Evolutionary conservation across 2,113 vertebrate species (phyloP).

Genomic region (Calidris pygmaea): DNA sequence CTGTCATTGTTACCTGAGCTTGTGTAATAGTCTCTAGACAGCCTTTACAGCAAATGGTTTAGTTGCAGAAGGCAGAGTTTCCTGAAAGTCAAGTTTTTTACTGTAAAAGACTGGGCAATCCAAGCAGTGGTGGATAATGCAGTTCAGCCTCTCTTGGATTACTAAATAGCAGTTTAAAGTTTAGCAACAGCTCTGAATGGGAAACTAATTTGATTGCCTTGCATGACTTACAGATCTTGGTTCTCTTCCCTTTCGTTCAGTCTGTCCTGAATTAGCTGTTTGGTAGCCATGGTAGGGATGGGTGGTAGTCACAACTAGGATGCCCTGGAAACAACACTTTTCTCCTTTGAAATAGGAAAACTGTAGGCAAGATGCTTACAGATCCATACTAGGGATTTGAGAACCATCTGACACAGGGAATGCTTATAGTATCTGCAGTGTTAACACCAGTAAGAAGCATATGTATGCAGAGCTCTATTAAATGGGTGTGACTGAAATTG

Average conservation of each 20-base stretch:
- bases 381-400: not conserved
- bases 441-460: not conserved
- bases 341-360: not conserved
- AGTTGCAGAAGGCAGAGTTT: not conserved
- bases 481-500: not conserved
- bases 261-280: not conserved
- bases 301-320: not conserved
- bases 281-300: not conserved
- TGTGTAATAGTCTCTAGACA: not conserved
- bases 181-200: not conserved
- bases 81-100: not conserved
- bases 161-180: not conserved
- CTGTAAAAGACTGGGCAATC: not conserved
- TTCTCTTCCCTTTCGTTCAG: not conserved
- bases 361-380: not conserved
- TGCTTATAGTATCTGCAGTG: not conserved
- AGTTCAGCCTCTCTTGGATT: not conserved
- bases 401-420: not conserved
- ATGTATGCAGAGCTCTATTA: not conserved
- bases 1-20: slow-evolving; percentile 38
- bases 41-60: not conserved
- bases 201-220: not conserved
- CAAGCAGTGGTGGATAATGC: not conserved
- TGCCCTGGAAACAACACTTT: not conserved
- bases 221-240: not conserved